These are phyloP conservation scores for Gasterosteus nipponicus DNA, from an alignment of 2,113 vertebrate species.

Conservation along the genomic window DNA sequence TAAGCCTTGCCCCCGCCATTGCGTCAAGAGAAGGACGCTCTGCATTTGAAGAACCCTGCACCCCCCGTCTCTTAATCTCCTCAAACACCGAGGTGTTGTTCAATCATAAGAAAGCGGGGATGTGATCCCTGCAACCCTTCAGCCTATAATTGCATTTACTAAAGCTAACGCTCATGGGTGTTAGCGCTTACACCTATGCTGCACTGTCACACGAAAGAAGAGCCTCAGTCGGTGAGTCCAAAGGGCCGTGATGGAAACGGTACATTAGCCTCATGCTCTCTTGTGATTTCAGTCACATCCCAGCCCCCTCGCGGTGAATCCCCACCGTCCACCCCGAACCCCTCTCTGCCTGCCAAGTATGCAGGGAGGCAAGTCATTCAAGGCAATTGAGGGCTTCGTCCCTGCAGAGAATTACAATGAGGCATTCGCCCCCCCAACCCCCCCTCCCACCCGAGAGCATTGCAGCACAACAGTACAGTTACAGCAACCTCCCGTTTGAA, in stretches of 20 bases:
- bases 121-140: slow-evolving; percentile 35
- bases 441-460: slow-evolving; percentile 52
- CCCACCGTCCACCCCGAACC: slow-evolving; percentile 59
- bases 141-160: slow-evolving; percentile 48
- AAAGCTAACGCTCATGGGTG: slow-evolving; percentile 45
- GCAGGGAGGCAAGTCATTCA: slow-evolving; percentile 72
- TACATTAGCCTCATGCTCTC: slow-evolving; percentile 65
- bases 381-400: slow-evolving; percentile 61
- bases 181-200: slow-evolving; percentile 23
- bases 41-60: slow-evolving; percentile 34
- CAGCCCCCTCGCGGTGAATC: slow-evolving; percentile 61
- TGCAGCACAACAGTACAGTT: slow-evolving; percentile 58
- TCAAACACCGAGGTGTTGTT: slow-evolving; percentile 49
- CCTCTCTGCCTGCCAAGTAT: slow-evolving; percentile 78
- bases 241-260: slow-evolving; percentile 67
- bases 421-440: slow-evolving; percentile 62
- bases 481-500: slow-evolving; percentile 23
- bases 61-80: slow-evolving; percentile 37
- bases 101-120: slow-evolving; percentile 25
- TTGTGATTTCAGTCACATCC: slow-evolving; percentile 82
- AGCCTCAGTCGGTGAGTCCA: slow-evolving; percentile 45
- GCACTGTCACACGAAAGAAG: slow-evolving; percentile 32
- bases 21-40: slow-evolving; percentile 9
- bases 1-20: slow-evolving; percentile 21
- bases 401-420: slow-evolving; percentile 81